phyloP scores from a whole-genome alignment of 2,888 invertebrate genomes.

The Philaethria dido region DNA sequence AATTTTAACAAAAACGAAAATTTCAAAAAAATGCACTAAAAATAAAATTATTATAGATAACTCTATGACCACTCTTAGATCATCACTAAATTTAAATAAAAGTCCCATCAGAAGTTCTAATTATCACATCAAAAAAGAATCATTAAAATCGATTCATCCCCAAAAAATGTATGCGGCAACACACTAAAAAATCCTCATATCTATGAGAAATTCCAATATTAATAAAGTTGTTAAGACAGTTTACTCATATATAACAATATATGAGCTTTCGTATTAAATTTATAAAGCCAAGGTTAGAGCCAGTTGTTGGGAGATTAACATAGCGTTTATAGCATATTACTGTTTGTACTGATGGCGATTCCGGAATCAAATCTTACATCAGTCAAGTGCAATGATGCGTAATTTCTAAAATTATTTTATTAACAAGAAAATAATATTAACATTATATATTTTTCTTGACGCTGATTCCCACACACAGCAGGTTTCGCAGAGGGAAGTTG shows the following conservation, averaged over 20 bases:
- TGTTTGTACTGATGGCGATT: constrained; percentile 12
- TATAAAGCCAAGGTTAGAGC: constrained; percentile 12
- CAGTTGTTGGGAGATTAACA: constrained; percentile 16
- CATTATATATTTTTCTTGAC: too few species aligned
- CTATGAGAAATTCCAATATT: not conserved
- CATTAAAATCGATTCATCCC: too few species aligned
- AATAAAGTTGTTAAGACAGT: not conserved
- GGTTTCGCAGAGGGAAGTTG: not conserved
- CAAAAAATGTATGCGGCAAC: too few species aligned
- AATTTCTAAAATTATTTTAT: constrained; percentile 15
- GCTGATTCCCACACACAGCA: too few species aligned
- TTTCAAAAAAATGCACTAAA: too few species aligned
- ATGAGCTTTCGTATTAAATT: not conserved
- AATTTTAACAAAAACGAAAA: too few species aligned
- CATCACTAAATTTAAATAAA: too few species aligned
- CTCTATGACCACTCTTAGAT: too few species aligned
- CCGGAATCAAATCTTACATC: constrained; percentile 26
- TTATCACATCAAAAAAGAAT: too few species aligned
- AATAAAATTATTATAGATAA: too few species aligned
- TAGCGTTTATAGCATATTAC: constrained; percentile 29
- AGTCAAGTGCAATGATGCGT: constrained; percentile 22
- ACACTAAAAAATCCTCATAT: too few species aligned
- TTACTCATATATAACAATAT: not conserved
- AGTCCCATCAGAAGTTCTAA: too few species aligned
- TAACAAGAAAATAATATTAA: not conserved